phyloP scores from a whole-genome alignment of 2,888 invertebrate genomes.

The Mythimna albipuncta region DNA sequence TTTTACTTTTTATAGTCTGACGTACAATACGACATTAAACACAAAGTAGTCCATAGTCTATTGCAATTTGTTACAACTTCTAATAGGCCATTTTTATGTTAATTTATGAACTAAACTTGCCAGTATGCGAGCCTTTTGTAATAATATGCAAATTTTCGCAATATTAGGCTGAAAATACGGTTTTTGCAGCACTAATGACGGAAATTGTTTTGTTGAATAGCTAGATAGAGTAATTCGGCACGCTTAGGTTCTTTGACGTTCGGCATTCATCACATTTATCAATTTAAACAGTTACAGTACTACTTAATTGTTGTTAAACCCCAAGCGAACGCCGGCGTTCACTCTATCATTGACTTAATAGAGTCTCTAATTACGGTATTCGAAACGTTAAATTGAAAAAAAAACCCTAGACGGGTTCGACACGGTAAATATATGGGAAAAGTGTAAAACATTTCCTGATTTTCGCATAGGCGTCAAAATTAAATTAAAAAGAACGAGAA shows the following conservation, averaged over 20 bases:
- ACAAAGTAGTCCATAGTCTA: slow-evolving; percentile 15
- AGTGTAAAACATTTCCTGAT: background rate
- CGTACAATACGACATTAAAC: slow-evolving; percentile 28
- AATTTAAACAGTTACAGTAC: background rate
- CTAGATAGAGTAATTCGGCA: slow-evolving; percentile 10
- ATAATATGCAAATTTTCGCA: slow-evolving; percentile 30
- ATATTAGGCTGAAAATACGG: slow-evolving; percentile 9
- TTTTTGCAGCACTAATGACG: slow-evolving; percentile 20
- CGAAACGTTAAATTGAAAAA: background rate
- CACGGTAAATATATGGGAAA: background rate
- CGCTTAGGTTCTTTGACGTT: background rate
- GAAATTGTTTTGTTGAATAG: slow-evolving; percentile 18
- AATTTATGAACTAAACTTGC: slow-evolving; percentile 36
- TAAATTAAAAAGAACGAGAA: too few relatives aligned
- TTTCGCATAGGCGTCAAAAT: background rate
- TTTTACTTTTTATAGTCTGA: slow-evolving; percentile 49
- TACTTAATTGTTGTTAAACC: background rate
- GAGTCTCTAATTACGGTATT: too few relatives aligned
- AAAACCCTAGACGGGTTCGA: background rate
- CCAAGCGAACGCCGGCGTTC: too few relatives aligned
- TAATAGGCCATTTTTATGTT: slow-evolving; percentile 41
- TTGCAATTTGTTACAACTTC: slow-evolving; percentile 28
- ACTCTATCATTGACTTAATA: too few relatives aligned
- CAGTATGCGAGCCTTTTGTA: slow-evolving; percentile 23
- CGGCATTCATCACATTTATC: too few relatives aligned